Conservation (phyloP, 2,113 vertebrate genomes). For the Leptosomus discolor region DNA sequence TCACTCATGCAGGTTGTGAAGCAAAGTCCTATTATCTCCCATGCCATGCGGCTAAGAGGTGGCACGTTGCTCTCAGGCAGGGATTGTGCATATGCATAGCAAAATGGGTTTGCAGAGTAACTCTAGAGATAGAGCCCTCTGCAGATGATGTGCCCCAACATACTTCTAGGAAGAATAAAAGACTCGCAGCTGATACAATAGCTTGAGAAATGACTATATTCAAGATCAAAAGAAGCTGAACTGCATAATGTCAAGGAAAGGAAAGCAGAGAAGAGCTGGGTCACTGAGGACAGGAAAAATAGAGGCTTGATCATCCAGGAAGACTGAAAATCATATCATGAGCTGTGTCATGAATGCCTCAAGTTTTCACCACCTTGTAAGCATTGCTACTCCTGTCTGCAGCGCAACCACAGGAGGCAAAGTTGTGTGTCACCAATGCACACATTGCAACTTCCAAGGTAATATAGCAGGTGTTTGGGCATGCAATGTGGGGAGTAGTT, state of each 20-base stretch:
- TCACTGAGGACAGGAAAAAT: constrained; percentile 3
- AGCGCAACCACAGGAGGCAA: background rate
- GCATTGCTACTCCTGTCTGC: background rate
- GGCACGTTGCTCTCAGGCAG: background rate
- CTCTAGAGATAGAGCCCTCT: background rate
- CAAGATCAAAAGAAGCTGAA: constrained; percentile 27
- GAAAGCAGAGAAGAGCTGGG: background rate
- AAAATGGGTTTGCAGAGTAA: background rate
- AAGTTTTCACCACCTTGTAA: background rate
- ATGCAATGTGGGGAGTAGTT: background rate
- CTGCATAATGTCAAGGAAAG: constrained; percentile 23
- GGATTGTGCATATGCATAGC: background rate
- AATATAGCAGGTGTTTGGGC: background rate
- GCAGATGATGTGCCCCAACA: background rate
- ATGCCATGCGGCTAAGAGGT: background rate
- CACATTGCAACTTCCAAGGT: fast-evolving
- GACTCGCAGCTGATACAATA: background rate
- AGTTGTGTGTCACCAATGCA: background rate
- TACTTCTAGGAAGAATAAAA: constrained; percentile 24
- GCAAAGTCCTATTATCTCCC: background rate
- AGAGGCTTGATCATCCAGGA: constrained; percentile 22
- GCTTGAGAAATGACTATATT: constrained; percentile 19
- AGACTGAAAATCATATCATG: background rate
- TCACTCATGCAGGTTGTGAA: background rate
- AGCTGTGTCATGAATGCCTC: background rate